Conservation (phyloP, 2,888 invertebrate species). For the Drosophila ochracea region DNA sequence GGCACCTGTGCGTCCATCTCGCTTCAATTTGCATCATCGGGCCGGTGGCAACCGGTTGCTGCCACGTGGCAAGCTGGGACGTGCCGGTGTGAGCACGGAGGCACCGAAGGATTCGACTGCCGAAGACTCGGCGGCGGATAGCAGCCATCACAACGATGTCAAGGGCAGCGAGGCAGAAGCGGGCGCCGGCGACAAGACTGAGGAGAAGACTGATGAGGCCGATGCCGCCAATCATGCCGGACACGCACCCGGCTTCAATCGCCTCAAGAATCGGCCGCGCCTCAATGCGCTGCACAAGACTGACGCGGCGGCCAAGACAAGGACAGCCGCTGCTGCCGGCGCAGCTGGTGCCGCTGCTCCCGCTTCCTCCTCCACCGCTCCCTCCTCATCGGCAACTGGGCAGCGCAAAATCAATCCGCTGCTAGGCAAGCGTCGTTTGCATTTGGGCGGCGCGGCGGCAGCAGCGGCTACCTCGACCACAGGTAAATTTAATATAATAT, state of each 20-base stretch:
- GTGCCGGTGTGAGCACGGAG: slow-evolving; percentile 70
- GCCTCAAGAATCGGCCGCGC: slow-evolving; percentile 84
- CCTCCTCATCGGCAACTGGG: slow-evolving; percentile 58
- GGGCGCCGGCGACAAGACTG: slow-evolving; percentile 54
- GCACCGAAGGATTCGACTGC: slow-evolving; percentile 67
- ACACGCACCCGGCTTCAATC: slow-evolving; percentile 80
- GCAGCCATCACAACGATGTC: slow-evolving; percentile 80
- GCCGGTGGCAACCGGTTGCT: slow-evolving; percentile 81
- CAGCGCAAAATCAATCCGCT: slow-evolving; percentile 84
- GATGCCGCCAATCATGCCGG: slow-evolving; percentile 59
- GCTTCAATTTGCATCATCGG: slow-evolving; percentile 84
- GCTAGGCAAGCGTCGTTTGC: slow-evolving; percentile 83
- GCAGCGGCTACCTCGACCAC: slow-evolving; percentile 83
- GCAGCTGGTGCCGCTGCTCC: slow-evolving; percentile 42
- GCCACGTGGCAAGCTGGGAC: slow-evolving; percentile 80
- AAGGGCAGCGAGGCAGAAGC: slow-evolving; percentile 65
- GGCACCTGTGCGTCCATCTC: slow-evolving; percentile 75
- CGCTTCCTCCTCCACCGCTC: slow-evolving; percentile 4
- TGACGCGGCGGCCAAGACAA: slow-evolving; percentile 81
- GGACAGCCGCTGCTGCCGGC: slow-evolving; percentile 55
- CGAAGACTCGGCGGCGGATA: slow-evolving; percentile 80
- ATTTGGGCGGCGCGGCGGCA: slow-evolving; percentile 82
- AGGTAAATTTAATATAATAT: slow-evolving; percentile 61
- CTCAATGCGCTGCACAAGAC: slow-evolving; percentile 83
- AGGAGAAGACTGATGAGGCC: slow-evolving; percentile 42